Evolutionary conservation across 2,113 vertebrate genomes (phyloP).

Genomic region (Hydropotes inermis): DNA sequence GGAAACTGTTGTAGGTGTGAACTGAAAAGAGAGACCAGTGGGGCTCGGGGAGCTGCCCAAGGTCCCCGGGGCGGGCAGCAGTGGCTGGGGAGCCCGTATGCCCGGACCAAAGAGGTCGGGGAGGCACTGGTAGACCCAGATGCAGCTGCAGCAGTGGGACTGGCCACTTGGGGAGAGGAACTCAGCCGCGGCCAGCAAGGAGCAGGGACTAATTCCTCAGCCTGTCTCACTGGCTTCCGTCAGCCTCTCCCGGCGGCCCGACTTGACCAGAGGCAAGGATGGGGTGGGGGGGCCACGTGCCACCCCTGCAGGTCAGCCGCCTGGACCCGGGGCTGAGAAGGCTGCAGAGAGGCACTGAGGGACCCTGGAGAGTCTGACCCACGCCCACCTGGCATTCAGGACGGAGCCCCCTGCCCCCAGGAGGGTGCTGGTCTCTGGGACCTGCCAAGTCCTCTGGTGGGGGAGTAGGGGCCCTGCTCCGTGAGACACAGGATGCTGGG

Average conservation of each 20-base stretch:
- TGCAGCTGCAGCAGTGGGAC: rapidly evolving
- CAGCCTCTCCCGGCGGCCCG: rapidly evolving
- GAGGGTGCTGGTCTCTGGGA: neutral
- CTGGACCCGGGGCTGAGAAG: rapidly evolving
- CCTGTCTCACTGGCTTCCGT: neutral
- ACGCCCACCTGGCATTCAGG: rapidly evolving
- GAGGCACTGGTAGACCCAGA: neutral
- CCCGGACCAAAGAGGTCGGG: rapidly evolving
- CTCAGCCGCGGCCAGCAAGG: rapidly evolving
- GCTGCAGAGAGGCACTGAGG: neutral
- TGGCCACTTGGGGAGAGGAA: neutral
- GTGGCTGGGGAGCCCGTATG: rapidly evolving
- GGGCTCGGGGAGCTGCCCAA: neutral
- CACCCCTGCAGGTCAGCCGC: neutral
- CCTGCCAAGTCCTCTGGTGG: rapidly evolving
- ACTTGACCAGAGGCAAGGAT: neutral
- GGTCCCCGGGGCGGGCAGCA: neutral
- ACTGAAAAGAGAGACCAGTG: neutral
- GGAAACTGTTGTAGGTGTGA: neutral
- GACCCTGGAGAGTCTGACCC: neutral
- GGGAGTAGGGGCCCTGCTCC: too few species aligned
- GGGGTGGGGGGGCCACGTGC: rapidly evolving
- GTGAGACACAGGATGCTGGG: rapidly evolving
- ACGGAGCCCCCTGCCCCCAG: neutral
- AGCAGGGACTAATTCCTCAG: rapidly evolving